Percentiles rank a stretch among this genome's conserved stretches.
Evolutionary conservation across 2,113 vertebrate genomes (phyloP).

Genomic region (Neotragus pygmaeus): DNA sequence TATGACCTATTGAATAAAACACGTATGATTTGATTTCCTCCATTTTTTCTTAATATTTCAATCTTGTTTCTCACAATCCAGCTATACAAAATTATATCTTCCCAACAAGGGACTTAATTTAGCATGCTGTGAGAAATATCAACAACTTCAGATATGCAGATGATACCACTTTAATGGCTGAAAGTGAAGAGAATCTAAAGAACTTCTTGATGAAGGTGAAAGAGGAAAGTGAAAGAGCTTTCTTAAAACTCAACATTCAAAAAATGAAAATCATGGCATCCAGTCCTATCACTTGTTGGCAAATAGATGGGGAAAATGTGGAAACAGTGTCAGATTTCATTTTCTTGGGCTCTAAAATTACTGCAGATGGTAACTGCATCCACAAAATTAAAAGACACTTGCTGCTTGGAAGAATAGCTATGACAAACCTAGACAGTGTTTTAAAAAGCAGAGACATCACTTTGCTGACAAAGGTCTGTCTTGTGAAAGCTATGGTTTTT

Average conservation of each 20-base stretch:
- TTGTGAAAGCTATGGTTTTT: not conserved
- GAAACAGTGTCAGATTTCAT: not conserved
- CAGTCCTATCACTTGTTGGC: not conserved
- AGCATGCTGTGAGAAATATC: not conserved
- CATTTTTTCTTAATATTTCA: not conserved
- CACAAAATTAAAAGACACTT: not conserved
- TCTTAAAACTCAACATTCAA: not conserved
- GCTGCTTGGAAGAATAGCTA: not conserved
- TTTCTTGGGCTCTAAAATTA: not conserved
- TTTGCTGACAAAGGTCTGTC: not conserved
- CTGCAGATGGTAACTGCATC: not conserved
- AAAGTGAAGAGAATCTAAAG: not conserved
- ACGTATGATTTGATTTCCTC: not conserved
- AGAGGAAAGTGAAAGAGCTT: not conserved
- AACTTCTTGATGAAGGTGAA: not conserved
- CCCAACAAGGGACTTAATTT: not conserved
- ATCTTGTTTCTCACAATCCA: not conserved
- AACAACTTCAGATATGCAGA: not conserved
- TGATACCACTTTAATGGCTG: not conserved
- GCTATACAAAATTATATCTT: not conserved
- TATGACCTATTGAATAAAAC: not conserved
- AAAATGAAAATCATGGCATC: not conserved
- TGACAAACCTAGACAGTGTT: not conserved
- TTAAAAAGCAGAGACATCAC: not conserved
- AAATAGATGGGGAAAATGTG: not conserved